Percentiles rank a stretch among this genome's conserved stretches.
Conservation (phyloP, 53 echinoderm and acorn worm species). For the Pentamera pediparva region DNA sequence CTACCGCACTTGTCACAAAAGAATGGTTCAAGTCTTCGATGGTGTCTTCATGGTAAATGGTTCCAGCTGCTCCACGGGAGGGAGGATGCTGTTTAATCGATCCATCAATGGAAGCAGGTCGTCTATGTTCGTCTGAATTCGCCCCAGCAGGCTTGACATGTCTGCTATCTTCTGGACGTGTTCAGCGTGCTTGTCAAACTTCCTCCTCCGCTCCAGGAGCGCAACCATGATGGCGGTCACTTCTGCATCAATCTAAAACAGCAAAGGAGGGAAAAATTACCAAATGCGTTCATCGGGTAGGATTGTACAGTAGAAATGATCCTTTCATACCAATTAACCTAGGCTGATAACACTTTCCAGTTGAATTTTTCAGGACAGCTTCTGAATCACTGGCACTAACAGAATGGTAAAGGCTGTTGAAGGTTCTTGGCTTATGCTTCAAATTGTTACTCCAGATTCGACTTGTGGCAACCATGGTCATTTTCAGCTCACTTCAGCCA, state of each 20-base stretch:
- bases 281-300: no score
- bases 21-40: background rate
- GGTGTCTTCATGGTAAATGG: conserved; percentile 70
- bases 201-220: conserved; percentile 71
- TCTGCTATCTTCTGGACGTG: conserved; percentile 89
- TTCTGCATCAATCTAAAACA: conserved; percentile 63
- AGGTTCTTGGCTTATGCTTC: no score
- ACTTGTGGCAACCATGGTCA: no score
- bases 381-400: no score
- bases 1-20: background rate
- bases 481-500: no score
- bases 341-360: no score
- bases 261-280: no score
- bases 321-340: no score
- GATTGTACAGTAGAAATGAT: no score
- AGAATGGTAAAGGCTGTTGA: no score
- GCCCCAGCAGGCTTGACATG: conserved; percentile 75
- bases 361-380: no score
- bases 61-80: conserved; percentile 76
- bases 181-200: conserved; percentile 84
- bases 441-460: no score
- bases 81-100: conserved; percentile 74
- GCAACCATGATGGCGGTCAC: conserved; percentile 64
- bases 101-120: conserved; percentile 92
- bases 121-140: conserved; percentile 77